Conservation (phyloP, 2,797 vertebrate species). For the Sebastes matsubarae region DNA sequence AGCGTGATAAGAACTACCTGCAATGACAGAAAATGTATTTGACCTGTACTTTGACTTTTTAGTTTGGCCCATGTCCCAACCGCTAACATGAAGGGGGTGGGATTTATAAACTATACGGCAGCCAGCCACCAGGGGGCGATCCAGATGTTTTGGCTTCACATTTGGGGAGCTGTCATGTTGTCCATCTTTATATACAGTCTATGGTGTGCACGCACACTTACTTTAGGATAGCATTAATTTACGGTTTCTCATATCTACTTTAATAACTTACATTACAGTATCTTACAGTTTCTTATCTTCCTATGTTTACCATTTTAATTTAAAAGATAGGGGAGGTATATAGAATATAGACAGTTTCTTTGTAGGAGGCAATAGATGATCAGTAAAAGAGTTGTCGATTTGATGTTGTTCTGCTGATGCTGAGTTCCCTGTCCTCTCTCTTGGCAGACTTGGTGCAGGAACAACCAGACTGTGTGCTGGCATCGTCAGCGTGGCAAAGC, state of each 20-base stretch:
- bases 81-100: too few species aligned
- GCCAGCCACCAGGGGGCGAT: too few species aligned
- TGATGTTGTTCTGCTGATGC: neutral
- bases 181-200: too few species aligned
- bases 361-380: neutral
- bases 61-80: too few species aligned
- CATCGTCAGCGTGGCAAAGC: slow-evolving; percentile 91
- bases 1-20: too few species aligned
- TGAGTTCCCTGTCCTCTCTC: neutral
- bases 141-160: too few species aligned
- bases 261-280: neutral
- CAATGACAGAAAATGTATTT: too few species aligned
- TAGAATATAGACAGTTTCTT: neutral
- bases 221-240: neutral
- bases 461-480: slow-evolving; percentile 95
- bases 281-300: neutral
- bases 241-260: neutral
- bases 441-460: slow-evolving; percentile 90
- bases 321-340: neutral
- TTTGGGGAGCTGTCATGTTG: too few species aligned
- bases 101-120: too few species aligned
- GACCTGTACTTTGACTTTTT: too few species aligned
- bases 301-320: neutral
- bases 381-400: neutral
- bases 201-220: neutral